Evolutionary conservation across 1,140 invertebrate species (phyloP), one percentile per base, ranked within the genome.

Genomic region (Helicoverpa zea): DNA sequence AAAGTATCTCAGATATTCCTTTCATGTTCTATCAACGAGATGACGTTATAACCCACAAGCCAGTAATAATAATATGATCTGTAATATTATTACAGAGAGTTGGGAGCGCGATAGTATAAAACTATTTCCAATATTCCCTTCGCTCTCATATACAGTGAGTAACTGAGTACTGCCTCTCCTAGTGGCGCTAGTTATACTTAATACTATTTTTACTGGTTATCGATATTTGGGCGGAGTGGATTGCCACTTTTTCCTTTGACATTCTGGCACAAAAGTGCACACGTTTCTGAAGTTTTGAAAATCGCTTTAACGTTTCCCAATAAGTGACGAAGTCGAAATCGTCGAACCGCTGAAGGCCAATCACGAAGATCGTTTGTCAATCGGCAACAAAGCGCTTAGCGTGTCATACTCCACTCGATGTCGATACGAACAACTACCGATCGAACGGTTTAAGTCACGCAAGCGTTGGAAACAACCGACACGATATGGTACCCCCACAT

Each of bases 321-420:
- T 77, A 77, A 51, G 58, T 35, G 76, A 70, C 78, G 73, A 81
- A 85, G 81, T 87, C 78, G 73, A 85, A 82, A 83, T 86, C 81
- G 84, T 81, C 77, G 81, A 86, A 80, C 73, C 83, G 49, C 56
- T 77, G 82, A 84, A 84, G 83, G 87, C 84, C 85, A 89, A 88
- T 88, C 85, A 87, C 84, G 83, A 86, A 88, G 73, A 83, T 83
- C 82, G 83, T 91, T 91, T 90, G 88, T 88, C 89, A 87, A 89
- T 89, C 86, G 81, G 66, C 79, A 85, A 89, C 88, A 86, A 83
- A 85, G 86, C 82, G 84, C 78, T 86, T 89, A 85, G 89, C 87
- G 87, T 90, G 90, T 91, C 84, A 88, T 86, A 86, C 85, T 83
- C 79, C 86, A 90, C 89, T 89, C 83, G 83, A 90, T 83, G 81